Conservation (phyloP, 2,797 vertebrate species). For the Moxostoma hubbsi region DNA sequence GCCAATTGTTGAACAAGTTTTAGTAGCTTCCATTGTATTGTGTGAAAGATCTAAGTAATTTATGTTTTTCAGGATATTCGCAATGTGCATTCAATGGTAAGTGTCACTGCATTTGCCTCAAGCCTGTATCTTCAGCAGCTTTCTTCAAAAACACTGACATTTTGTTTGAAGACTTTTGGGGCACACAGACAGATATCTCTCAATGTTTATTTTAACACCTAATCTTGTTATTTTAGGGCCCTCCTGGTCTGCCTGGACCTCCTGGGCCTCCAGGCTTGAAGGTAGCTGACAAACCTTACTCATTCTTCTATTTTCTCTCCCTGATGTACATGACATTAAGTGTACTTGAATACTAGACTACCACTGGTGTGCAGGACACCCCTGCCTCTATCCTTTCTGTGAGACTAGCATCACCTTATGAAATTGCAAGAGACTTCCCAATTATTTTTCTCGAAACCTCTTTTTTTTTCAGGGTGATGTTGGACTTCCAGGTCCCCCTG, state of each 20-base stretch:
- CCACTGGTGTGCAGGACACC: no score
- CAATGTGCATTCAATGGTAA: conserved; percentile 91
- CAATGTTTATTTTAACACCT: conserved; percentile 10
- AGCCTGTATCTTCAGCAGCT: neutral
- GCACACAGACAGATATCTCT: neutral
- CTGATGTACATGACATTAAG: no score
- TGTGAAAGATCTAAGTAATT: neutral
- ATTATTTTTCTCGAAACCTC: neutral
- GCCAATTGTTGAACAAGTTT: neutral
- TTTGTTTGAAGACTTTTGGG: neutral
- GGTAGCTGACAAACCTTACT: conserved; percentile 73
- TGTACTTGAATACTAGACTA: no score
- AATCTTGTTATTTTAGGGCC: conserved; percentile 72
- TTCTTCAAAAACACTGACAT: neutral
- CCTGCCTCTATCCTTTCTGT: no score
- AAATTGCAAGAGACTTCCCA: no score
- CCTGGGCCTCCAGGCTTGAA: conserved; percentile 79
- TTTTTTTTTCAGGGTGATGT: conserved; percentile 86
- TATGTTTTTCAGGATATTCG: conserved; percentile 84
- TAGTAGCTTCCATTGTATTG: neutral
- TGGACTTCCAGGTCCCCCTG: conserved; percentile 91
- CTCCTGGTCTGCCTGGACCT: conserved; percentile 89
- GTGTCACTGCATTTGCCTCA: conserved; percentile 41
- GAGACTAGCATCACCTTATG: no score
- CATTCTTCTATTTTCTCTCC: neutral